phyloP scores from a whole-genome alignment of 2,888 invertebrate genomes.

The Teinopalpus imperialis region DNA sequence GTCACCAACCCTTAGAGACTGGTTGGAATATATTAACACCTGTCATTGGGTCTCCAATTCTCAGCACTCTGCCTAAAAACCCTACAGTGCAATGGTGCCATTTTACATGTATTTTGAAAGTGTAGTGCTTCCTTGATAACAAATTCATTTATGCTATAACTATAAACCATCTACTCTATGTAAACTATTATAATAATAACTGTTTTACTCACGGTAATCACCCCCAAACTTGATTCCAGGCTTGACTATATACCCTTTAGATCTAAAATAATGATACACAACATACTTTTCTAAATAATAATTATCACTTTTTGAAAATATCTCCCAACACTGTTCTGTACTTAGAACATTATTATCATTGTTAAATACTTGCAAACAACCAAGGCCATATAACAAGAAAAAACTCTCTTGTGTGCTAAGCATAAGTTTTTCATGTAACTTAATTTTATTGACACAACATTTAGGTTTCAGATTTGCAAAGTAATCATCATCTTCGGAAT shows the following conservation, averaged over 20 bases:
- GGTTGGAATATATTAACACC: too few species aligned
- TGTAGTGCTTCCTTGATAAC: too few species aligned
- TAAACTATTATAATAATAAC: too few species aligned
- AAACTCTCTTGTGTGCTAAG: constrained; percentile 90
- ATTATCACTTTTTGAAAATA: constrained; percentile 80
- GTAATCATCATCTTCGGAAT: constrained; percentile 84
- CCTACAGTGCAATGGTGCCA: too few species aligned
- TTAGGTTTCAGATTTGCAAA: constrained; percentile 82
- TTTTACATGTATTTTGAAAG: too few species aligned
- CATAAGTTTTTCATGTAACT: constrained; percentile 83
- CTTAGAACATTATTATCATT: constrained; percentile 72
- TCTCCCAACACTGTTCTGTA: constrained; percentile 78
- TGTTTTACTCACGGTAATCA: constrained; percentile 90
- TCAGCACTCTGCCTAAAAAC: too few species aligned
- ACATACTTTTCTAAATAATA: constrained; percentile 87
- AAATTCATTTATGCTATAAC: too few species aligned
- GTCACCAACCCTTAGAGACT: too few species aligned
- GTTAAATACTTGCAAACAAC: constrained; percentile 84
- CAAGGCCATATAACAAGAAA: constrained; percentile 85
- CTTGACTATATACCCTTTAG: constrained; percentile 96
- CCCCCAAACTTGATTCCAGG: constrained; percentile 94
- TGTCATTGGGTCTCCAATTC: too few species aligned
- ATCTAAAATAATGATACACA: constrained; percentile 91
- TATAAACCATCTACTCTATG: too few species aligned
- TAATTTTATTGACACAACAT: constrained; percentile 82